Evolutionary conservation across 1,140 invertebrate genomes (phyloP).

Genomic region (Brachionus rotundiformis): DNA sequence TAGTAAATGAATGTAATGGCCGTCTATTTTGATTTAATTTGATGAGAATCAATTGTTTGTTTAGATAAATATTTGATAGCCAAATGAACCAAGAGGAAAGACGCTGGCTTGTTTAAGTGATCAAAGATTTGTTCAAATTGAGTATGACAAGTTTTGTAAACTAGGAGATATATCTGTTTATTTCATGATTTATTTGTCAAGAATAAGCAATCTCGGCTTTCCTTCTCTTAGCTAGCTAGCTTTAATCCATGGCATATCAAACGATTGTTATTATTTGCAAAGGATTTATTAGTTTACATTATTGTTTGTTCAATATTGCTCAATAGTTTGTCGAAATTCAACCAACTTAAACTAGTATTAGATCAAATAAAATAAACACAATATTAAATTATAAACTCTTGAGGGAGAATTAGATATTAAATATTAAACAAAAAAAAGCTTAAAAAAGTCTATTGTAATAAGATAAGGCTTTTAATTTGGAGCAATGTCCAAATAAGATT

Average conservation of each 20-base stretch:
- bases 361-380: background rate
- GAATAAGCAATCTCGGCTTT: background rate
- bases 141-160: constrained; percentile 13
- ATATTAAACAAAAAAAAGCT: background rate
- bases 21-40: background rate
- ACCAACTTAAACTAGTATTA: background rate
- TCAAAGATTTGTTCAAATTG: constrained; percentile 19
- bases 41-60: background rate
- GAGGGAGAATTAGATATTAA: background rate
- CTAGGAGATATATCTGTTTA: background rate
- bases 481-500: background rate
- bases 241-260: constrained; percentile 6
- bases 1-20: background rate
- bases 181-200: background rate
- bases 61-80: background rate
- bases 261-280: background rate
- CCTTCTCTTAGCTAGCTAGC: background rate
- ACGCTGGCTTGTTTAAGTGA: background rate
- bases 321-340: background rate
- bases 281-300: constrained; percentile 1
- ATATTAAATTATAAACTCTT: background rate
- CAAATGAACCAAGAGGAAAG: background rate
- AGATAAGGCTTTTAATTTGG: background rate
- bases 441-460: background rate
- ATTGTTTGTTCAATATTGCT: constrained; percentile 10